Percentiles rank a stretch among this genome's conserved stretches.
phyloP scores from a whole-genome alignment of 2,888 invertebrate species.

The Arge pagana region DNA sequence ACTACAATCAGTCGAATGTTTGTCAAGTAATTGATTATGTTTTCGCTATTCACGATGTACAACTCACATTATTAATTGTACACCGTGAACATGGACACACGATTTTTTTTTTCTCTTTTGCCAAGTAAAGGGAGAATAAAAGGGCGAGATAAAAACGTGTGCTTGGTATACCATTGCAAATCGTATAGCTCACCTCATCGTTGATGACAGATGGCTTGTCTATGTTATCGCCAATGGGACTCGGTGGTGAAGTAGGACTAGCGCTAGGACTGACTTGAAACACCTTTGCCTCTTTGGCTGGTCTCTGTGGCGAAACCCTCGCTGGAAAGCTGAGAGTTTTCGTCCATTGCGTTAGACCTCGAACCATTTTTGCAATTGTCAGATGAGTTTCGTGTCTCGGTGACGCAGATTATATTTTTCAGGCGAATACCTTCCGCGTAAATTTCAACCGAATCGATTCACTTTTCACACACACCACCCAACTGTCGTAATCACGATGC shows the following conservation, averaged over 20 bases:
- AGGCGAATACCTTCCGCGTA: too few relatives aligned
- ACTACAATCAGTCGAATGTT: too few relatives aligned
- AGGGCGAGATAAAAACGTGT: not conserved
- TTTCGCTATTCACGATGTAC: too few relatives aligned
- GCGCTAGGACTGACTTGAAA: constrained; percentile 60
- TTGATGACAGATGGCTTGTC: constrained; percentile 53
- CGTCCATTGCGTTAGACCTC: constrained; percentile 88
- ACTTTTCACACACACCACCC: too few relatives aligned
- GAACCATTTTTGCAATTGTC: constrained; percentile 69
- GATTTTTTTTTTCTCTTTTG: not conserved
- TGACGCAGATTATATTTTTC: too few relatives aligned
- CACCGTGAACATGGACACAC: too few relatives aligned
- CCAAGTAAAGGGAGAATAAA: not conserved
- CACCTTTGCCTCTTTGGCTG: constrained; percentile 68
- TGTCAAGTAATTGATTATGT: too few relatives aligned
- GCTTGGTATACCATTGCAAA: too few relatives aligned
- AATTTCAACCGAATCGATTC: too few relatives aligned
- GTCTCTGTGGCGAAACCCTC: constrained; percentile 80
- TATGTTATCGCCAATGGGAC: constrained; percentile 51
- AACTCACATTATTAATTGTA: too few relatives aligned
- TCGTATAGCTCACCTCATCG: constrained; percentile 48
- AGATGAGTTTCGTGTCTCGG: not conserved
- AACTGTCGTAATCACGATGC: too few relatives aligned
- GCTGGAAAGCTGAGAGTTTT: constrained; percentile 89
- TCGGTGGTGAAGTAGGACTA: constrained; percentile 56